These are phyloP conservation scores for Zaprionus inermis DNA, from an alignment of 1,140 invertebrate species.

Conservation along the genomic window DNA sequence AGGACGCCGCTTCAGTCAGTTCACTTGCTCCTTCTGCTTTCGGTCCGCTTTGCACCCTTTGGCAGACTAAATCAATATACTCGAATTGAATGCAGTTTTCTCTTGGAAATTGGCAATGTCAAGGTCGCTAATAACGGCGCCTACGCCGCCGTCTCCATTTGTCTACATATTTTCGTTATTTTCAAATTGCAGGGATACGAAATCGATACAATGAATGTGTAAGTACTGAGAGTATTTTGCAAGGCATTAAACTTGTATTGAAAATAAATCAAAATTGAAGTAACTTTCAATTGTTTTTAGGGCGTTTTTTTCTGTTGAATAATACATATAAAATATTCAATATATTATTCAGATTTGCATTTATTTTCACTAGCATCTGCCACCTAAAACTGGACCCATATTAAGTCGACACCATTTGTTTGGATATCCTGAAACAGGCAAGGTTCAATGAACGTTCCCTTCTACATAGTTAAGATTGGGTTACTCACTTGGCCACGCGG, in stretches of 20 bases:
- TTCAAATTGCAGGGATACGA: conserved; percentile 17
- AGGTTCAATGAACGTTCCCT: neutral
- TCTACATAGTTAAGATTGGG: neutral
- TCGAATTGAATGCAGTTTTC: conserved; percentile 56
- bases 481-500: neutral
- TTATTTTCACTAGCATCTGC: conserved; percentile 23
- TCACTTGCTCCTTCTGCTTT: conserved; percentile 1
- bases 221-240: neutral
- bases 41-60: neutral
- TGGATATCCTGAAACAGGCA: conserved; percentile 1
- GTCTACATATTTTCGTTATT: neutral
- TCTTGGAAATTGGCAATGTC: conserved; percentile 24
- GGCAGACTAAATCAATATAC: conserved; percentile 67
- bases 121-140: conserved; percentile 22
- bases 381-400: neutral
- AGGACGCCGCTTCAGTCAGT: conserved; percentile 10
- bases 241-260: neutral
- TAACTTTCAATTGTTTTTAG: too few species aligned
- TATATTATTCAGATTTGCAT: too few species aligned
- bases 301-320: too few species aligned
- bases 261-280: too few species aligned
- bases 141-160: neutral
- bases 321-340: too few species aligned
- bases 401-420: conserved; percentile 22
- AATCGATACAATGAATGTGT: neutral